These are phyloP conservation scores for Dolichotis patagonum DNA, from an alignment of 2,113 vertebrate genomes.

Conservation along the genomic window DNA sequence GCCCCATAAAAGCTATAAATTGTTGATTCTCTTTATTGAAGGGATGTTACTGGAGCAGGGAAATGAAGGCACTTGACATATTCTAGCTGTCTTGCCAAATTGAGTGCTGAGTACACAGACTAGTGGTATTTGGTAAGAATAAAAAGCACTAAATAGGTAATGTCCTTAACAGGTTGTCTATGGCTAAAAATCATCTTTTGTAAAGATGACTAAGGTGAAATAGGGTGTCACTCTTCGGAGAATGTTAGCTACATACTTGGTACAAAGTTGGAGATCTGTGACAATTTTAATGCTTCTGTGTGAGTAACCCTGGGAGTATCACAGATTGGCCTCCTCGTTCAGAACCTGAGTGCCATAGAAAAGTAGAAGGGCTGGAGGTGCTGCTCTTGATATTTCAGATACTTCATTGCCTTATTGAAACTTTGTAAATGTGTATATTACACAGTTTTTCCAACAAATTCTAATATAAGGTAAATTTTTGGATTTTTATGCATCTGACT, in stretches of 20 bases:
- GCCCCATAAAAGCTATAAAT: background rate
- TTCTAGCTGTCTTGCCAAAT: background rate
- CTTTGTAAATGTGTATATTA: background rate
- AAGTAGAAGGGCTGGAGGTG: background rate
- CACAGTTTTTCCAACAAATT: background rate
- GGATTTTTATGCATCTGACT: background rate
- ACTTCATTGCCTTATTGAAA: background rate
- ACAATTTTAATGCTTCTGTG: background rate
- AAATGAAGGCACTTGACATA: background rate
- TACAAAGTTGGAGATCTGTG: background rate
- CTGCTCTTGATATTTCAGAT: background rate
- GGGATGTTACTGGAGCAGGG: accelerated
- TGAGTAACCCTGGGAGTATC: background rate
- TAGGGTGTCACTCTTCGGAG: background rate
- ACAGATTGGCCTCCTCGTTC: background rate
- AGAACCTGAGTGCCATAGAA: no score
- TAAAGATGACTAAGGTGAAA: background rate
- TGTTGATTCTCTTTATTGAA: background rate
- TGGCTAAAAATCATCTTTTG: background rate
- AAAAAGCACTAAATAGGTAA: background rate
- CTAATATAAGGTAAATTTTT: background rate
- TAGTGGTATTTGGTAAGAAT: background rate
- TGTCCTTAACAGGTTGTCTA: background rate
- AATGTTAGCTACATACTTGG: background rate
- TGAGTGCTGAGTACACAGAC: background rate